Base-by-base conservation (phyloP, 64 coral and sea anemone species). In the Acropora tenuis region DNA sequence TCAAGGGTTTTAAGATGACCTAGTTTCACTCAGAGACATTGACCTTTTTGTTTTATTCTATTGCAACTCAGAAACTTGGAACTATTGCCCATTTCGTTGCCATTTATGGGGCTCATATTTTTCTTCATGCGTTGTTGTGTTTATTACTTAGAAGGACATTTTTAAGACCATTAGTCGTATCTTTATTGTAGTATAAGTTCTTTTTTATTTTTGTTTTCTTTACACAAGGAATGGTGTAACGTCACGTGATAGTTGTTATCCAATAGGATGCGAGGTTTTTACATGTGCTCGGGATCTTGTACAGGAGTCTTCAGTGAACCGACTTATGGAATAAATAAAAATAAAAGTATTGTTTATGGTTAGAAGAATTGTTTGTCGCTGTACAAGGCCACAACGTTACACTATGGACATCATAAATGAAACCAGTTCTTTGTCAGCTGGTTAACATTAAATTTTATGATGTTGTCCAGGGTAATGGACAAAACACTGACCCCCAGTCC, bases 221-320 rank as follows among this genome's bases (percentile, higher is more conserved):
- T 74, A 74, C 41, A 74, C 30, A 74, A 74, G 71, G 71, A 74
- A 74, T 4, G 71, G 41, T 74, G 71, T 74, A 30, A 74, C n/a
- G 71, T 74, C 71, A 74, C n/a, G 71, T 74, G 71, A 74, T 74
- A 74, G 71, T 74, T 74, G 71, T 74, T 74, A 30, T 30, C 71
- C 30, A 74, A 74, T 74, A n/a, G n/a, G 71, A 41, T 74, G 40
- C 71, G 7, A 30, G 6, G 16, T 41, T 74, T 74, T 74, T 74
- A 74, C 71, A 41, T 74, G 71, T 1, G n/a, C 71, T 74, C 71
- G 0, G n/a, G 71, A 74, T 74, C 71, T 74, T 74, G 71, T 3
- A 74, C 71, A 74, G 71, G 71, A 74, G 71, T 74, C 71, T 74
- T 74, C 4, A 74, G 71, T 74, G 71, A 74, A 74, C 71, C 71